phyloP scores from a whole-genome alignment of 1,140 invertebrate species.

The Chrysomallon squamiferum region DNA sequence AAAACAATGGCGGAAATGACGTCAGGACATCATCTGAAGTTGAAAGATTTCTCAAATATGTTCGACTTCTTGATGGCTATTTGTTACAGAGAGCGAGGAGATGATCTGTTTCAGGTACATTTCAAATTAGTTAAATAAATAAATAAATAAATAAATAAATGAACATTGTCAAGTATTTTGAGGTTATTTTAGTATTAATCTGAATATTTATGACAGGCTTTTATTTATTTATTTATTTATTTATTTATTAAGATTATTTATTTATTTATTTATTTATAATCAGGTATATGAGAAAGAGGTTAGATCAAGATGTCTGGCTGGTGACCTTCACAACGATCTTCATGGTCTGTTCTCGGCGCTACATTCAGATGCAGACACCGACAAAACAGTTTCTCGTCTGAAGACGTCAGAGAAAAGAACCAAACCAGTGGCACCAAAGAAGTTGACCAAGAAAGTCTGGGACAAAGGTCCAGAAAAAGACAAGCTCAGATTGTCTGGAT shows the following conservation, averaged over 20 bases:
- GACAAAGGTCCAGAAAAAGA: too few relatives aligned
- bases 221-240: not conserved
- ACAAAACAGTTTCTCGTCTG: too few relatives aligned
- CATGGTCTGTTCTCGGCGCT: conserved; percentile 24
- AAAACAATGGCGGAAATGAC: conserved; percentile 34
- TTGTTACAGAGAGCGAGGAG: conserved; percentile 43
- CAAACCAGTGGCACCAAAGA: not conserved
- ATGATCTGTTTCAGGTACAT: conserved; percentile 32
- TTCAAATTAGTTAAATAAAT: not conserved
- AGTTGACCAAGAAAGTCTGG: too few relatives aligned
- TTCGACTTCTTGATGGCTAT: conserved; percentile 49
- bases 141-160: too few relatives aligned
- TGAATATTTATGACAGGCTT: not conserved
- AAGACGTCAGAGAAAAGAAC: not conserved
- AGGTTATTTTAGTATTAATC: not conserved
- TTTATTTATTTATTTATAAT: conserved; percentile 9
- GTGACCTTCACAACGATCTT: conserved; percentile 25
- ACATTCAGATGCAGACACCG: not conserved
- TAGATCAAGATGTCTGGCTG: conserved; percentile 12
- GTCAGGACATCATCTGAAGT: conserved; percentile 39
- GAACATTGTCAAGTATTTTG: too few relatives aligned
- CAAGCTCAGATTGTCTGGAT: too few relatives aligned
- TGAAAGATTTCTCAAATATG: conserved; percentile 41
- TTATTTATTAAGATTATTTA: not conserved
- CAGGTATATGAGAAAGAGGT: conserved; percentile 44